These are phyloP conservation scores for Crotalus adamanteus DNA, from an alignment of 2,797 vertebrate species.

Conservation along the genomic window DNA sequence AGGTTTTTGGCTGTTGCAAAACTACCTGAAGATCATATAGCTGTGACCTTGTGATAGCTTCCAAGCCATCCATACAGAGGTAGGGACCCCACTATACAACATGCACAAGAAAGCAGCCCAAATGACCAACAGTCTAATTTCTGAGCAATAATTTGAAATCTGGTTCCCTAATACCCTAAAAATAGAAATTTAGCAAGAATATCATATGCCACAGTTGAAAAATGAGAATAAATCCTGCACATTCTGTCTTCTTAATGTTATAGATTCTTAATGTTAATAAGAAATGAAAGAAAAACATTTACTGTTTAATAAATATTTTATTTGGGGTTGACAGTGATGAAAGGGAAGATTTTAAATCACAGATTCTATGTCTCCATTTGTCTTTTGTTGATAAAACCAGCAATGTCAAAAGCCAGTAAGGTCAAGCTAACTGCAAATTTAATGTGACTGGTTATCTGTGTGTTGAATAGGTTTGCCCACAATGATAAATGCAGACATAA, in stretches of 20 bases:
- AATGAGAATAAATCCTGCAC: neutral
- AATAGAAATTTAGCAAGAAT: constrained; percentile 16
- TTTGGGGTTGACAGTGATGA: constrained; percentile 76
- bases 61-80: neutral
- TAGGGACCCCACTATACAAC: neutral
- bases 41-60: neutral
- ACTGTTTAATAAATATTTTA: constrained; percentile 73
- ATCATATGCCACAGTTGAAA: neutral
- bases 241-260: constrained; percentile 7
- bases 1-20: neutral
- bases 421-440: constrained; percentile 61
- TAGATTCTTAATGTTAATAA: constrained; percentile 22
- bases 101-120: neutral
- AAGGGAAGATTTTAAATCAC: constrained; percentile 59
- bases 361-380: constrained; percentile 75
- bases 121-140: neutral
- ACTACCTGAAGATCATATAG: neutral
- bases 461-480: constrained; percentile 52
- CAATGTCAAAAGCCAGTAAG: constrained; percentile 66
- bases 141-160: neutral
- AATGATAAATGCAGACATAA: constrained; percentile 50
- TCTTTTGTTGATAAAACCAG: constrained; percentile 76
- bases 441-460: constrained; percentile 62
- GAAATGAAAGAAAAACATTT: constrained; percentile 40
- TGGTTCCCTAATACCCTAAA: neutral